Evolutionary conservation across 2,888 invertebrate genomes (phyloP).

Genomic region (Clivina fossor): DNA sequence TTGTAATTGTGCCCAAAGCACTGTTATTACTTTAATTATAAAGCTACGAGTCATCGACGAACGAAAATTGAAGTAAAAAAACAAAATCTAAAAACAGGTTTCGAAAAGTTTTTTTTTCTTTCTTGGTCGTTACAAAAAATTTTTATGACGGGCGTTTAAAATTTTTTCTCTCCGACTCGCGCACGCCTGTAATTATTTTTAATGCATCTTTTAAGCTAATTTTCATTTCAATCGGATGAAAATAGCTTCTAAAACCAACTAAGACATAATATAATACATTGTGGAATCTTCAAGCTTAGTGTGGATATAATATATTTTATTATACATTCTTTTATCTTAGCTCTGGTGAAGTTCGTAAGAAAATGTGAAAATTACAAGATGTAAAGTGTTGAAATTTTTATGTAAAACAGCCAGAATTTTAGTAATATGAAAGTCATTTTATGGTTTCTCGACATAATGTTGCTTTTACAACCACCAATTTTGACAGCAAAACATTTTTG

Average conservation of each 20-base stretch:
- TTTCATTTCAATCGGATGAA: slow-evolving; percentile 30
- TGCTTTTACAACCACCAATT: slow-evolving; percentile 2
- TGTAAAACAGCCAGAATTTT: slow-evolving; percentile 1
- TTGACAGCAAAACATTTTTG: not conserved
- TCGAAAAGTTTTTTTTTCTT: slow-evolving; percentile 35
- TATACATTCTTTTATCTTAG: too few species aligned
- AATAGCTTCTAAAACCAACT: slow-evolving; percentile 15
- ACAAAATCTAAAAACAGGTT: slow-evolving; percentile 40
- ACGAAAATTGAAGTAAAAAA: slow-evolving; percentile 13
- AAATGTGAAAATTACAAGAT: not conserved
- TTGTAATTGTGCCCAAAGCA: slow-evolving; percentile 30
- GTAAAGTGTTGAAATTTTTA: not conserved
- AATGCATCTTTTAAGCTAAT: slow-evolving; percentile 35
- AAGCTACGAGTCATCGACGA: slow-evolving; percentile 37
- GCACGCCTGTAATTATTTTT: slow-evolving; percentile 41
- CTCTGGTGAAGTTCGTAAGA: too few species aligned
- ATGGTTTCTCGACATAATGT: too few species aligned
- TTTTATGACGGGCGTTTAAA: slow-evolving; percentile 38
- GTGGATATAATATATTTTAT: too few species aligned
- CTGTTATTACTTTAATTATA: slow-evolving; percentile 44
- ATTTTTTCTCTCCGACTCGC: slow-evolving; percentile 34
- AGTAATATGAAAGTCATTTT: too few species aligned
- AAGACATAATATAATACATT: not conserved
- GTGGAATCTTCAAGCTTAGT: too few species aligned
- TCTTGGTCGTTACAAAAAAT: slow-evolving; percentile 36